Conservation (phyloP, 2,888 invertebrate genomes). For the Altica lythri region DNA sequence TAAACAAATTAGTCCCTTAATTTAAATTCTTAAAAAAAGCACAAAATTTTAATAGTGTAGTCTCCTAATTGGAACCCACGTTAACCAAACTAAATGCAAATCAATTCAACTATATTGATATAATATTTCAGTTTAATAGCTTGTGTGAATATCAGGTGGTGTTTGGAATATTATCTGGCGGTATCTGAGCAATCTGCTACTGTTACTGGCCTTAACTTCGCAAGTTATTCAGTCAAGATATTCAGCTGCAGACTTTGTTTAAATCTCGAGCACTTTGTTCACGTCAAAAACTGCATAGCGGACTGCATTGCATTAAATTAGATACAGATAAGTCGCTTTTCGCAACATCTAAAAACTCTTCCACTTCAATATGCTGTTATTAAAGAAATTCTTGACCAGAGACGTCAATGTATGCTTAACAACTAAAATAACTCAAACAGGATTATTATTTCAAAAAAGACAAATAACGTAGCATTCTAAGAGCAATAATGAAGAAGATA, state of each 20-base stretch:
- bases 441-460: slow-evolving; percentile 26
- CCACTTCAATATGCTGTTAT: slow-evolving; percentile 34
- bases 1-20: slow-evolving; percentile 1
- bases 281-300: slow-evolving; percentile 51
- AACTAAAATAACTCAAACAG: slow-evolving; percentile 30
- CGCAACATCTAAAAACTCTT: slow-evolving; percentile 35
- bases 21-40: not conserved
- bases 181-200: slow-evolving; percentile 51
- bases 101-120: slow-evolving; percentile 49
- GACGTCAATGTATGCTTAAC: slow-evolving; percentile 29
- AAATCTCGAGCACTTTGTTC: slow-evolving; percentile 49
- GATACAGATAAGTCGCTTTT: slow-evolving; percentile 45
- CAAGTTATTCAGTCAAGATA: slow-evolving; percentile 31
- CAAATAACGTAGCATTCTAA: slow-evolving; percentile 14
- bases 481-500: slow-evolving; percentile 17
- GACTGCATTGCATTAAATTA: slow-evolving; percentile 51
- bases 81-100: slow-evolving; percentile 47
- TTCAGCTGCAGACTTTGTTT: slow-evolving; percentile 39
- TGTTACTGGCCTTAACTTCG: slow-evolving; percentile 47
- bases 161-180: slow-evolving; percentile 39
- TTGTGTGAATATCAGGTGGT: slow-evolving; percentile 30
- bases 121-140: slow-evolving; percentile 53
- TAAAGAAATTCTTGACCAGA: slow-evolving; percentile 35
- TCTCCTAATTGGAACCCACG: slow-evolving; percentile 47
- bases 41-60: slow-evolving; percentile 8